These are phyloP conservation scores for Uria aalge DNA, from an alignment of 2,113 vertebrate species.

Conservation along the genomic window DNA sequence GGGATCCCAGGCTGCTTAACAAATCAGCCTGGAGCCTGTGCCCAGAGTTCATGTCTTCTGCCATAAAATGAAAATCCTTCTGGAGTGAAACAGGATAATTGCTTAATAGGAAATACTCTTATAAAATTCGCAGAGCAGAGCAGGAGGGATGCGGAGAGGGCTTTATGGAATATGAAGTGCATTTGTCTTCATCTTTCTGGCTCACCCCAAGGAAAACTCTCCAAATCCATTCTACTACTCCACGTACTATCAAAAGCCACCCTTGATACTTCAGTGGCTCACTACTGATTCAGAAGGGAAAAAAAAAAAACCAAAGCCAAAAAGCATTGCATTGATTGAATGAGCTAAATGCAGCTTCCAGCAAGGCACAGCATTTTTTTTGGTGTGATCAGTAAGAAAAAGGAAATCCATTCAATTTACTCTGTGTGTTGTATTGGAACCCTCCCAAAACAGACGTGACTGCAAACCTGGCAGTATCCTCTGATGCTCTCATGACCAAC, in stretches of 20 bases:
- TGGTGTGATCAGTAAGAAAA: neutral
- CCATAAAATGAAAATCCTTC: neutral
- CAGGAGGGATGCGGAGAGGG: neutral
- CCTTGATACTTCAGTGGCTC: accelerated
- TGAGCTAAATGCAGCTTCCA: neutral
- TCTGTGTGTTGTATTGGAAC: neutral
- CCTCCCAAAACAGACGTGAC: neutral
- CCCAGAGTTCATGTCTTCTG: neutral
- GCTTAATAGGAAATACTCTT: neutral
- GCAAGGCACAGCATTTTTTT: neutral
- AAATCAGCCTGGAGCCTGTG: neutral
- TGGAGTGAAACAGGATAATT: neutral
- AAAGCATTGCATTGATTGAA: neutral
- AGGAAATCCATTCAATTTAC: neutral
- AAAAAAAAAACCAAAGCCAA: neutral
- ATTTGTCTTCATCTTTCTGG: neutral
- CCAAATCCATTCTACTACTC: neutral
- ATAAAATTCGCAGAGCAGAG: neutral
- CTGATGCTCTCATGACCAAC: neutral
- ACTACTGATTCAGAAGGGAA: neutral
- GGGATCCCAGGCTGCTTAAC: neutral
- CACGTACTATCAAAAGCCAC: neutral
- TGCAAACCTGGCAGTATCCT: neutral
- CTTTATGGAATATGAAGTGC: neutral
- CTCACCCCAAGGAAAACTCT: neutral